A percentile compares a stretch with the other conserved stretches of the same genome.
Evolutionary conservation across 2,888 invertebrate genomes (phyloP).

Genomic region (Coenonympha arcania): DNA sequence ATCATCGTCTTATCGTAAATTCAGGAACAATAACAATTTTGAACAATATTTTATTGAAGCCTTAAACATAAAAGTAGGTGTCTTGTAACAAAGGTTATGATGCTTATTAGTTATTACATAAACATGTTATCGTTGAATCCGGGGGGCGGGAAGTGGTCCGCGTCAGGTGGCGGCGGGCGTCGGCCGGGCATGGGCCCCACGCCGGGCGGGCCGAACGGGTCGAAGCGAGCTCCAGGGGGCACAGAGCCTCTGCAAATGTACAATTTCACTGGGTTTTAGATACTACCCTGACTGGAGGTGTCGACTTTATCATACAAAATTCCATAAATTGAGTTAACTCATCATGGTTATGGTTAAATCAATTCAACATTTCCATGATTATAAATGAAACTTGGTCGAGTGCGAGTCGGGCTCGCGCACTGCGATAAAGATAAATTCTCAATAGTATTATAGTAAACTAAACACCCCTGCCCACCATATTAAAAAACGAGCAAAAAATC

Average conservation of each 20-base stretch:
- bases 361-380: no score
- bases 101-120: conserved; percentile 74
- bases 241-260: conserved; percentile 64
- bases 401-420: no score
- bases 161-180: conserved; percentile 74
- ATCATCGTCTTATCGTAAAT: no score
- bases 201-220: conserved; percentile 84
- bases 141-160: conserved; percentile 83
- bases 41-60: conserved; percentile 6
- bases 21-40: neutral
- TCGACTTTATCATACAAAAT: no score
- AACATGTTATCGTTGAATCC: conserved; percentile 85
- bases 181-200: conserved; percentile 58
- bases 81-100: neutral
- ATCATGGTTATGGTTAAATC: neutral
- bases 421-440: no score
- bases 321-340: no score
- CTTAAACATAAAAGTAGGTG: neutral
- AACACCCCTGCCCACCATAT: no score
- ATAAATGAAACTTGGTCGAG: no score
- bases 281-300: no score
- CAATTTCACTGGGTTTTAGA: no score
- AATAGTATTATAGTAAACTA: no score
- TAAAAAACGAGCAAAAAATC: no score
- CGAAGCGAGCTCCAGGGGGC: conserved; percentile 88